Base-by-base conservation (phyloP, 2,888 invertebrate genomes). In the Bellardia bayeri region DNA sequence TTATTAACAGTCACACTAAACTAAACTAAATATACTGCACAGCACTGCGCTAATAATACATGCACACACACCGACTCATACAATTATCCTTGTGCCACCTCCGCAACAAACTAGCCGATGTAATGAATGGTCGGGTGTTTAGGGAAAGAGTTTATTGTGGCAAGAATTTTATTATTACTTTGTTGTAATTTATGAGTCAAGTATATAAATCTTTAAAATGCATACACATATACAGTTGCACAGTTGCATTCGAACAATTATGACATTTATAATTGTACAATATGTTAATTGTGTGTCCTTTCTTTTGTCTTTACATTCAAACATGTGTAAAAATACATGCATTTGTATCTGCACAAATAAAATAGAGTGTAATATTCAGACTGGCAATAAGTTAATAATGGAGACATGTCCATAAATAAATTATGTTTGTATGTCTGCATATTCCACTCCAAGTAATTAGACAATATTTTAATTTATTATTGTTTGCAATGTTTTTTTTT, bases 361-460 rank as follows among this genome's bases (percentile, higher is more conserved):
- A 71, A 76, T 45, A 37, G 71, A 71, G 82, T 83, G 82, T 64
- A 71, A 83, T 61, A 40, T 51, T 61, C 51, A 45, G 69, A 61
- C 76, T 71, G 76, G 42, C 63, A 71, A 49, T 83, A 64, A 80
- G 83, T 86, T 56, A 61, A 78, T 81, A 80, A 80, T 75, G 63
- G 80, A 83, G 87, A 82, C 85, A 82, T 85, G 82, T 56, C 30
- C 79, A 82, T 82, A 85, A 85, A 85, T 87, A 80, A 82, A 87
- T 82, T 82, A 85, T 82, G 56, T 75, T 58, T 49, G 42, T 80
- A 5, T 58, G 61, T 61, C 16, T 66, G 7, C 6, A 71, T 76
- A 82, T 71, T 85, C 68, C 64, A 82, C 74, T 82, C 56, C 42
- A 69, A 58, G 74, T 85, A 85, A 82, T 85, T 87, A 85, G 69